Conservation (phyloP, 2,888 invertebrate genomes). For the Conops quadrifasciatus region DNA sequence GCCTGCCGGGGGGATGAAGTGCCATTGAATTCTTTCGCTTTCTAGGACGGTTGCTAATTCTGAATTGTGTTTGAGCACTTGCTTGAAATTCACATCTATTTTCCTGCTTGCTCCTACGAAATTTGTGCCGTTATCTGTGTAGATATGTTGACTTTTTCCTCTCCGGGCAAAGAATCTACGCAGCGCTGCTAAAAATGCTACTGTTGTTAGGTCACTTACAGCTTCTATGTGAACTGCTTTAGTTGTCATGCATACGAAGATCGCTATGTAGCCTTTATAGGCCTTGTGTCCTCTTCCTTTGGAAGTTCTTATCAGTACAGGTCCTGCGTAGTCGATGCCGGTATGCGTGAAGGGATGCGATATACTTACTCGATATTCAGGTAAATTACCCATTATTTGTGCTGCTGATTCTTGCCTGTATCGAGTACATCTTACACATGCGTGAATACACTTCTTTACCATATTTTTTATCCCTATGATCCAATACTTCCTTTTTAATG, state of each 20-base stretch:
- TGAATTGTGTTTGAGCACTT: not conserved
- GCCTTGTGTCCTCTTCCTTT: conserved; percentile 9
- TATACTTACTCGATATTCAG: not conserved
- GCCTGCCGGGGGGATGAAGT: conserved; percentile 25
- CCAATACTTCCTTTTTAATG: conserved; percentile 23
- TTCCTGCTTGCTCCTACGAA: conserved; percentile 4
- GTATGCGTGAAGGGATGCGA: conserved; percentile 3
- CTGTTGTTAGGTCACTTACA: conserved; percentile 2
- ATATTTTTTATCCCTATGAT: conserved; percentile 18
- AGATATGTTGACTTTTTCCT: not conserved
- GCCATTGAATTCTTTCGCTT: conserved; percentile 23
- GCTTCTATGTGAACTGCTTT: conserved; percentile 17
- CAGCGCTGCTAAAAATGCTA: conserved; percentile 33
- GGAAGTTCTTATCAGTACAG: not conserved
- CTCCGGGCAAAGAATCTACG: conserved; percentile 4
- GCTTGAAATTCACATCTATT: not conserved
- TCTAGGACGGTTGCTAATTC: conserved; percentile 7
- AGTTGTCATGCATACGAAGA: conserved; percentile 19
- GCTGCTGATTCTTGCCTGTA: not conserved
- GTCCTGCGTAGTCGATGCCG: conserved; percentile 17
- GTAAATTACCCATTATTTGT: conserved; percentile 21
- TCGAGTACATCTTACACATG: conserved; percentile 6
- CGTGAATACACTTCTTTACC: not conserved
- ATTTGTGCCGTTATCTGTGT: conserved; percentile 17
- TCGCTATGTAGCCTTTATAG: conserved; percentile 33